A percentile compares a stretch with the other conserved stretches of the same genome.
Evolutionary conservation across 2,113 vertebrate species (phyloP).

Genomic region (Proterorhinus semilunaris): DNA sequence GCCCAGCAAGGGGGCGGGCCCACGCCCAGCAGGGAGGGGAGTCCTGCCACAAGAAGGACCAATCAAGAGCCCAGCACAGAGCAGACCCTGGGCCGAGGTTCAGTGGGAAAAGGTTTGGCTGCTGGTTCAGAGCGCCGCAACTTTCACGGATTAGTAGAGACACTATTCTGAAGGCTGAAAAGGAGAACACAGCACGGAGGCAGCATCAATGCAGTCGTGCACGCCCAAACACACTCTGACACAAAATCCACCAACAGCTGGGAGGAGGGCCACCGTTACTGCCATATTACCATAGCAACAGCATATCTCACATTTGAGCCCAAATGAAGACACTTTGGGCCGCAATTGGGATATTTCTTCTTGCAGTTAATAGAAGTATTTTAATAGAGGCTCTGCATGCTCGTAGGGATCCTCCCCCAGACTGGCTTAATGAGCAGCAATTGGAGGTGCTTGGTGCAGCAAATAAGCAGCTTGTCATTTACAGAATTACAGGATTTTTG

Average conservation of each 20-base stretch:
- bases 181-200: conserved; percentile 95
- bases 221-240: conserved; percentile 72
- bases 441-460: conserved; percentile 53
- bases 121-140: conserved; percentile 95
- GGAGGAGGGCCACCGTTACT: conserved; percentile 88
- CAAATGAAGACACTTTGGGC: conserved; percentile 90
- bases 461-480: conserved; percentile 56
- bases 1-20: conserved; percentile 86
- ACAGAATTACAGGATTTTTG: conserved; percentile 56
- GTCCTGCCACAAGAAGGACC: conserved; percentile 90
- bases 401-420: conserved; percentile 51
- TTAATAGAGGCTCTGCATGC: conserved; percentile 62
- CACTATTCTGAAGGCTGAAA: conserved; percentile 95
- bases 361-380: conserved; percentile 70
- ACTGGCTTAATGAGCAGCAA: conserved; percentile 65
- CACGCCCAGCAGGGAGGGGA: conserved; percentile 94
- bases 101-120: conserved; percentile 96
- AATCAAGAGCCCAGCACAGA: conserved; percentile 97
- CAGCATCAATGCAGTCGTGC: conserved; percentile 87
- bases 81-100: conserved; percentile 91
- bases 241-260: conserved; percentile 93
- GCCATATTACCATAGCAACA: conserved; percentile 95
- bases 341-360: conserved; percentile 79
- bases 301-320: conserved; percentile 90
- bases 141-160: conserved; percentile 99